Percentiles rank a stretch among this genome's conserved stretches.
Evolutionary conservation across 2,113 vertebrate species (phyloP).

Genomic region (Ophiodon elongatus): DNA sequence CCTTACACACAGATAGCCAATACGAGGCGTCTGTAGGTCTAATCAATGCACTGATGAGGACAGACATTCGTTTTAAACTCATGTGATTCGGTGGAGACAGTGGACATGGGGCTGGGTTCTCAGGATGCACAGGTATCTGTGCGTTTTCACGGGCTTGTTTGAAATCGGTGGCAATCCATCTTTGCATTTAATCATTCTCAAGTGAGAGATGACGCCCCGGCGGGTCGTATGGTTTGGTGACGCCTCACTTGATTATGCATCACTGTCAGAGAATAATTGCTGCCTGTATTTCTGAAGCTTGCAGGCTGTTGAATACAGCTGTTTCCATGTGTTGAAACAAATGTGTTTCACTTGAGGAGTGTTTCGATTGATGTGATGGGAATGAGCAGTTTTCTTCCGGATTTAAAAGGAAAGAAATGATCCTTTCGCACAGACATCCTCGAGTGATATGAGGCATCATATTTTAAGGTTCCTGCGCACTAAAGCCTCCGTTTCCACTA

Average conservation of each 20-base stretch:
- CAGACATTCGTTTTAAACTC: slow-evolving; percentile 22
- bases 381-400: background rate
- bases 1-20: slow-evolving; percentile 17
- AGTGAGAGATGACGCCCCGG: slow-evolving; percentile 44
- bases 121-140: background rate
- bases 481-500: slow-evolving; percentile 8
- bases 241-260: slow-evolving; percentile 52
- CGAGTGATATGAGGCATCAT: background rate
- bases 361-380: background rate
- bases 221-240: slow-evolving; percentile 48
- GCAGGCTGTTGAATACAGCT: slow-evolving; percentile 5
- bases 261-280: slow-evolving; percentile 47
- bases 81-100: slow-evolving; percentile 11
- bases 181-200: slow-evolving; percentile 36
- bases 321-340: slow-evolving; percentile 6
- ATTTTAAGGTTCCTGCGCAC: background rate
- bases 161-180: slow-evolving; percentile 4
- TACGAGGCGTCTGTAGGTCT: slow-evolving; percentile 18
- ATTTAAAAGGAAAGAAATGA: background rate
- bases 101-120: background rate
- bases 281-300: slow-evolving; percentile 33
- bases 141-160: background rate
- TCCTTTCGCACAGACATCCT: background rate
- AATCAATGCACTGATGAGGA: slow-evolving; percentile 20
- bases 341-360: background rate